phyloP scores from a whole-genome alignment of 2,113 vertebrate genomes.

The Saccopteryx bilineata region DNA sequence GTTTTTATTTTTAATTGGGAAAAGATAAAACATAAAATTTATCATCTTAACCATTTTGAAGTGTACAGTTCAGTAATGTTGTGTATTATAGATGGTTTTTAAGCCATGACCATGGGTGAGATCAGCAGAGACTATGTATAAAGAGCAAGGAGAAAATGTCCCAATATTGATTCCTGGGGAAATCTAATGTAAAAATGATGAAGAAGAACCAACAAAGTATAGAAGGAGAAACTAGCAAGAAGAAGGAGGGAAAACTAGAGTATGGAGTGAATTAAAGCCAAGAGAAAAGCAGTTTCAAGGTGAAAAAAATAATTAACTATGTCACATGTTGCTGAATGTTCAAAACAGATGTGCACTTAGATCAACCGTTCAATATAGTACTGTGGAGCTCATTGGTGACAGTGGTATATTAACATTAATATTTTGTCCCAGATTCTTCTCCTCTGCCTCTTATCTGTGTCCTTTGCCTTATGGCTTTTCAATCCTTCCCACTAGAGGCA shows the following conservation, averaged over 20 bases:
- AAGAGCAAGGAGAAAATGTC: neutral
- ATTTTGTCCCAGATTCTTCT: neutral
- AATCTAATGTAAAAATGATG: conserved; percentile 15
- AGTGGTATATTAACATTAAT: neutral
- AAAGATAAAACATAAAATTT: neutral
- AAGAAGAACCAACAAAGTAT: neutral
- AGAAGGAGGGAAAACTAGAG: neutral
- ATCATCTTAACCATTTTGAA: neutral
- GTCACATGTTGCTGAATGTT: conserved; percentile 4
- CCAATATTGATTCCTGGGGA: neutral
- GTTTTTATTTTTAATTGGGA: conserved; percentile 1
- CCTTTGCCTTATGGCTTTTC: conserved; percentile 20
- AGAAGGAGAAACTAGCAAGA: neutral
- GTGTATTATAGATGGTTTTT: neutral
- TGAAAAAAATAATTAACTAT: neutral
- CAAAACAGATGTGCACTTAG: neutral
- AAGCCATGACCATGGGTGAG: neutral
- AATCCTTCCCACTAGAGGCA: neutral
- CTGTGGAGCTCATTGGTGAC: neutral
- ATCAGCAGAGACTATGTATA: neutral
- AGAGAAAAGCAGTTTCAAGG: neutral
- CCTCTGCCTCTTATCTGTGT: neutral
- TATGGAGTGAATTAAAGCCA: neutral
- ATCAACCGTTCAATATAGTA: conserved; percentile 11
- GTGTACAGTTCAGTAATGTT: conserved; percentile 1